Conservation (phyloP, 1,140 invertebrate genomes). For the Lutraria rhynchaena region DNA sequence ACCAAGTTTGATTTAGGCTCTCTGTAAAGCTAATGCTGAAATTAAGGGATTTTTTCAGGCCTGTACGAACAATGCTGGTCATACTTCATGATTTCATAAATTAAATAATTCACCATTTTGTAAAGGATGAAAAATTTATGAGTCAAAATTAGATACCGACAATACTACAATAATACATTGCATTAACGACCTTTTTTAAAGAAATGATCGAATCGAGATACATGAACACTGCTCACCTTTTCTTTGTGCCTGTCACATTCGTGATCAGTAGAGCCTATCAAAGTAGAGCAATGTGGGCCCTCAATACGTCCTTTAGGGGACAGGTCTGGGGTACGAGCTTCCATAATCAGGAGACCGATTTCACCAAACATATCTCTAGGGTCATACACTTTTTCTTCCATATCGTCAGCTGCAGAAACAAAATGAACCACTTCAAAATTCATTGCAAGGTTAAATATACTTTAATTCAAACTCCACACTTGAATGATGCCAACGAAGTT, state of each 20-base stretch:
- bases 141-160: too few species aligned
- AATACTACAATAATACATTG: too few species aligned
- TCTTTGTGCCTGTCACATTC: constrained; percentile 82
- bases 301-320: constrained; percentile 87
- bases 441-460: constrained; percentile 4
- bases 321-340: constrained; percentile 86
- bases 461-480: not conserved
- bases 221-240: constrained; percentile 79
- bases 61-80: too few species aligned
- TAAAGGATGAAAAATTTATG: too few species aligned
- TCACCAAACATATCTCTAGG: constrained; percentile 84
- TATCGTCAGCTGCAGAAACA: constrained; percentile 66
- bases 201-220: too few species aligned
- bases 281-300: constrained; percentile 87
- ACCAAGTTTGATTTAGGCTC: too few species aligned
- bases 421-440: constrained; percentile 24
- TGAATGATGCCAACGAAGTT: not conserved
- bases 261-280: constrained; percentile 78
- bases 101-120: too few species aligned
- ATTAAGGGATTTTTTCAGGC: too few species aligned
- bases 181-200: too few species aligned
- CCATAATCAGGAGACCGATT: constrained; percentile 86
- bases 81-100: too few species aligned
- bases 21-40: too few species aligned
- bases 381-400: constrained; percentile 83